Percentiles rank a stretch among this genome's conserved stretches.
These are phyloP conservation scores for Spodoptera frugiperda DNA, from an alignment of 1,140 invertebrate species.

Conservation along the genomic window DNA sequence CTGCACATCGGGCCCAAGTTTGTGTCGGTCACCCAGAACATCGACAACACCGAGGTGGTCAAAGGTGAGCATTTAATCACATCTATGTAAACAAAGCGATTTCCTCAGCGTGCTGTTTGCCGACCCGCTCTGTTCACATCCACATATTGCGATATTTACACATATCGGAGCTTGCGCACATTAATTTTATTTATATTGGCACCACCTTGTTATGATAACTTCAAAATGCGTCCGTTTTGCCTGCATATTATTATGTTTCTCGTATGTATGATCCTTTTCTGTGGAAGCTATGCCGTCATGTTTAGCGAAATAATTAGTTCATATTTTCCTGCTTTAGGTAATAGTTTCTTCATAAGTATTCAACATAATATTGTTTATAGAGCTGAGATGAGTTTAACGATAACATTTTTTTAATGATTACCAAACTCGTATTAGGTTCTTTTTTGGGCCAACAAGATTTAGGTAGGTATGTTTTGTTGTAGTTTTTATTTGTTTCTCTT, in stretches of 20 bases:
- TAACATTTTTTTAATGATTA: constrained; percentile 19
- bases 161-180: constrained; percentile 37
- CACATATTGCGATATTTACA: constrained; percentile 38
- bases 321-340: constrained; percentile 31
- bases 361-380: constrained; percentile 5
- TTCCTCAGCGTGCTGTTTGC: constrained; percentile 26
- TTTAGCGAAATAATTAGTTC: constrained; percentile 38
- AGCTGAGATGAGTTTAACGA: constrained; percentile 21
- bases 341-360: neutral
- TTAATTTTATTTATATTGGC: constrained; percentile 26
- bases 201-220: constrained; percentile 33
- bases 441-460: neutral
- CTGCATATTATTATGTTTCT: neutral
- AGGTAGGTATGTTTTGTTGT: neutral
- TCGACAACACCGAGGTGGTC: constrained; percentile 73
- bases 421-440: neutral
- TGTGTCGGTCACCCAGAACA: constrained; percentile 75
- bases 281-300: constrained; percentile 19
- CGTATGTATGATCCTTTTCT: constrained; percentile 5
- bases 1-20: constrained; percentile 77
- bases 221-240: constrained; percentile 10
- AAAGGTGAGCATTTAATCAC: constrained; percentile 67
- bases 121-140: constrained; percentile 7
- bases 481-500: neutral
- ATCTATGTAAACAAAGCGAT: constrained; percentile 36